Base-by-base conservation (phyloP, 2,888 invertebrate species). In the Unio delphinus region DNA sequence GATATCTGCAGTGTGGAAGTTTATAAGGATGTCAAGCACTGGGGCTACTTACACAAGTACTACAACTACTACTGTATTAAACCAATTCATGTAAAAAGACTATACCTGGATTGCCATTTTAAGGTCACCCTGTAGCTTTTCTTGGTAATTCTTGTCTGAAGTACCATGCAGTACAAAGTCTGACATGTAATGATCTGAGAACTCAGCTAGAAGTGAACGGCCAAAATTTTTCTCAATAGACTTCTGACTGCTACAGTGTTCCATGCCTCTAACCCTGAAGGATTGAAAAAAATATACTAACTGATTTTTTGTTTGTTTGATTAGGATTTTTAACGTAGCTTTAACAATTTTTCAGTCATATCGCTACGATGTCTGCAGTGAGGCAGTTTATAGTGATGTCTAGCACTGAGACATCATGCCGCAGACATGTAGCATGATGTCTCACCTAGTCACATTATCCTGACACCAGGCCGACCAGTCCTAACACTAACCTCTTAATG, bases 131-230 rank as follows among this genome's bases (percentile, higher is more conserved):
- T 83, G 78, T 60, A 90, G 79, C 64, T 85, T 86, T 11, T 79
- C 76, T 45, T 84, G 80, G 70, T 83, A 87, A 54, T 86, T 74
- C 20, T 78, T 76, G 64, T 90, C 89, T 17, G 84, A 86, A 1
- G 90, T 88, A 1, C 90, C 90, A 74, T 90, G 90, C 4, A 91
- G 83, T 23, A 90, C 90, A 83, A 91, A 91, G 75, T 90, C 90
- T 3, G 89, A 86, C 76, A 90, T 80, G 79, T 90, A 90, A 78
- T 88, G 89, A 64, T 87, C 86, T 20, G 87, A 83, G 70, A 83
- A 86, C 28, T 88, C 89, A 5, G 88, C 90, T 64, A 90, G 74
- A 55, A 90, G 75, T 18, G 90, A 90, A 65, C 88, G 86, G 1
- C 90, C 90, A 80, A 90, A 90, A 73, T 89, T 90, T 58, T 84